Evolutionary conservation across 2,888 invertebrate genomes (phyloP), one percentile per base, ranked within the genome.

Genomic region (Anthoptus insignis): DNA sequence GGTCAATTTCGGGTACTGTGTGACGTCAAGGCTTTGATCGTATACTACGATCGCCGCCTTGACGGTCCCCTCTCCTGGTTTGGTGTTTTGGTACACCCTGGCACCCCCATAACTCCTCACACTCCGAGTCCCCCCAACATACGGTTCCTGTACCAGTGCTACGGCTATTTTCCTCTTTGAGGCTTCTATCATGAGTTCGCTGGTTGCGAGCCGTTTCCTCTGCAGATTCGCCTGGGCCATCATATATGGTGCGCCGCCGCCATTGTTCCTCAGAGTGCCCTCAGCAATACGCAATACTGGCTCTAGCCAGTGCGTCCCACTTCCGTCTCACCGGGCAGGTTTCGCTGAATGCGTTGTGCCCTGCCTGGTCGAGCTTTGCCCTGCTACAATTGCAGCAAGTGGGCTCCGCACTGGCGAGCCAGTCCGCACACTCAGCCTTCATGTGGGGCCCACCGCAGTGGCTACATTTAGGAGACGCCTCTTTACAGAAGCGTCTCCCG

Each of bases 221-320:
- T 47, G 45, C 0, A 58, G 32, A 14, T 58, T 58, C 3, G 50
- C 61, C 34, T 14, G 66, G 39, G 14, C 42, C n/a, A 22, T 22
- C 52, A 2, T 57, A 37, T 16, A 60, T 0, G n/a, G 0, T 7
- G n/a, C n/a, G n/a, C n/a, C n/a, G n/a, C n/a, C n/a, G n/a, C n/a
- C n/a, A n/a, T n/a, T n/a, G n/a, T n/a, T n/a, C n/a, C n/a, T n/a
- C n/a, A n/a, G n/a, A 13, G 6, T 11, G 52, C 52, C 52, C 34
- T 53, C 21, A 32, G 59, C 32, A 8, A 69, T 32, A 32, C 9
- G 32, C 32, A 5, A 27, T 27, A 7, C 27, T 27, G 5, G 27
- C 27, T 27, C 27, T 3, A 27, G 27, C 27, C 7, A 72, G n/a
- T 3, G 37, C 22, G n/a, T 72, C 69, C 67, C 72, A 70, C 13